These are phyloP conservation scores for Drosophila rellima DNA, from an alignment of 2,888 invertebrate species.

Conservation along the genomic window DNA sequence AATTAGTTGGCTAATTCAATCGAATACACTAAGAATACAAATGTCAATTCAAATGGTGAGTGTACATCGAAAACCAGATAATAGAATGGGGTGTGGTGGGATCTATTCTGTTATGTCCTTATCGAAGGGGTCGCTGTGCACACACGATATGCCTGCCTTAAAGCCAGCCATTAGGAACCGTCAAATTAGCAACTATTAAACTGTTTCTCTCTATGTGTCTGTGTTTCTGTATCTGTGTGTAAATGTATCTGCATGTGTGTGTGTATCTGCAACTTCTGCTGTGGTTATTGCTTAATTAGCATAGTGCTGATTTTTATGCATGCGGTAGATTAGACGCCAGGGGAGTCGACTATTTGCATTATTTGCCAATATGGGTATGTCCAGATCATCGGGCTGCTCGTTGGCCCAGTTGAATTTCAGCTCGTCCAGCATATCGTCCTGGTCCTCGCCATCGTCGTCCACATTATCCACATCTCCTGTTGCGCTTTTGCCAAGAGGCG, in stretches of 20 bases:
- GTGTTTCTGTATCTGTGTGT: slow-evolving; percentile 8
- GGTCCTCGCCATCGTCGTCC: slow-evolving; percentile 31
- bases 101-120: slow-evolving; percentile 3
- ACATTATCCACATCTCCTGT: slow-evolving; percentile 40
- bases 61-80: slow-evolving; percentile 38
- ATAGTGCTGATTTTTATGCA: slow-evolving; percentile 81
- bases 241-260: slow-evolving; percentile 28
- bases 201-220: slow-evolving; percentile 27
- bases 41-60: slow-evolving; percentile 31
- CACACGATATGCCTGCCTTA: slow-evolving; percentile 72
- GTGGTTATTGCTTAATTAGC: slow-evolving; percentile 65
- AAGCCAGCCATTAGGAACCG: slow-evolving; percentile 77
- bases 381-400: slow-evolving; percentile 43
- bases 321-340: slow-evolving; percentile 83
- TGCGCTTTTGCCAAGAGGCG: slow-evolving; percentile 47
- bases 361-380: slow-evolving; percentile 26
- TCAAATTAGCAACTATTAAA: slow-evolving; percentile 64
- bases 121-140: slow-evolving; percentile 57
- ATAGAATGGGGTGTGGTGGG: not conserved
- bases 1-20: slow-evolving; percentile 37
- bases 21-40: slow-evolving; percentile 48
- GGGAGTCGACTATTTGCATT: slow-evolving; percentile 72
- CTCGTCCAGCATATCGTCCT: slow-evolving; percentile 38
- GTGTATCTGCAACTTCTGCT: slow-evolving; percentile 17
- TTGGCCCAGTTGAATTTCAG: slow-evolving; percentile 53